Percentiles rank a stretch among this genome's conserved stretches.
Conservation (phyloP, 2,113 vertebrate genomes). For the Lates calcarifer region DNA sequence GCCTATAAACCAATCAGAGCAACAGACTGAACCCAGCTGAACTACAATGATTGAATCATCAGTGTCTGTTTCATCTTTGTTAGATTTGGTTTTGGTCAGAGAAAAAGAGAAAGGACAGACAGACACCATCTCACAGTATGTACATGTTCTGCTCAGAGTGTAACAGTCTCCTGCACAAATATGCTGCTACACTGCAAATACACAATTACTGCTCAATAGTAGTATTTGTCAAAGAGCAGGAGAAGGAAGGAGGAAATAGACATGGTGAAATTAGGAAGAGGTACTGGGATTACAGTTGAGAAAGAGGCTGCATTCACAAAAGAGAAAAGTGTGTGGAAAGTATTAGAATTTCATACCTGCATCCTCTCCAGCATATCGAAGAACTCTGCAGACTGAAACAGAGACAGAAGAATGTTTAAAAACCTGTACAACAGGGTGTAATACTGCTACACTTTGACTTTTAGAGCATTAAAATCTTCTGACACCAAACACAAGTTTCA, state of each 20-base stretch:
- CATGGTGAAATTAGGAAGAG: not conserved
- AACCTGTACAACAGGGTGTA: not conserved
- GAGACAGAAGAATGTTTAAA: slow-evolving; percentile 19
- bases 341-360: slow-evolving; percentile 87
- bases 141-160: not conserved
- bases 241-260: not conserved
- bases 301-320: not conserved
- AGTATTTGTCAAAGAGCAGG: not conserved
- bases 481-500: slow-evolving; percentile 16
- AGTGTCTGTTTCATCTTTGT: slow-evolving; percentile 15
- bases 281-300: not conserved
- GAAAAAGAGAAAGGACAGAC: slow-evolving; percentile 7
- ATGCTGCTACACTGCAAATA: not conserved
- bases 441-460: not conserved
- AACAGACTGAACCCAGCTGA: slow-evolving; percentile 33
- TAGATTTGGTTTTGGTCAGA: not conserved
- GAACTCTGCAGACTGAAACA: slow-evolving; percentile 95
- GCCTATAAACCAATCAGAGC: slow-evolving; percentile 60
- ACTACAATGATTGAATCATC: slow-evolving; percentile 44
- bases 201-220: not conserved
- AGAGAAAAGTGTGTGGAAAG: not conserved
- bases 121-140: not conserved
- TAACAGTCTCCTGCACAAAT: not conserved
- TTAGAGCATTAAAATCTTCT: not conserved
- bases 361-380: slow-evolving; percentile 99